Evolutionary conservation across 2,113 vertebrate genomes (phyloP).

Genomic region (Myotis yumanensis): DNA sequence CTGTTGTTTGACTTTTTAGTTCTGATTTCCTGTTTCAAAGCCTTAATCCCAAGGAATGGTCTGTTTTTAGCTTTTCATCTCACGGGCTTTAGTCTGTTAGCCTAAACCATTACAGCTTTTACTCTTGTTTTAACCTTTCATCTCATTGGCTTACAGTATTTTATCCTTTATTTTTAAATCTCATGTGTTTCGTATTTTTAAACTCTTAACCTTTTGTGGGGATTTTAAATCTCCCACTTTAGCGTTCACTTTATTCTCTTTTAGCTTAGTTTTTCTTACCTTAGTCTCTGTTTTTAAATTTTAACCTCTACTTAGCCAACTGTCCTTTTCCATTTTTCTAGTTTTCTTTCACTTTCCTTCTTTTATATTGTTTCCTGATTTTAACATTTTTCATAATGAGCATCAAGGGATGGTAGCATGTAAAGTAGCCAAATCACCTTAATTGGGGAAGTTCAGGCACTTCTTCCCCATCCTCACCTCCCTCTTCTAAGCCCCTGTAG

Average conservation of each 20-base stretch:
- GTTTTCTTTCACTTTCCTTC: neutral
- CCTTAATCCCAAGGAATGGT: slow-evolving; percentile 39
- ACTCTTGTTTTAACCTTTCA: slow-evolving; percentile 61
- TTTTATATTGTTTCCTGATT: neutral
- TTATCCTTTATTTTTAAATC: slow-evolving; percentile 70
- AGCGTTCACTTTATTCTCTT: neutral
- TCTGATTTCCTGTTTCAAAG: slow-evolving; percentile 47
- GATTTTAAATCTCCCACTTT: slow-evolving; percentile 34
- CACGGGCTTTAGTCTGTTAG: slow-evolving; percentile 30
- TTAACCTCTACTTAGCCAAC: slow-evolving; percentile 14
- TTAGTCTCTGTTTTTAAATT: slow-evolving; percentile 31
- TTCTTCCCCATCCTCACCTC: neutral
- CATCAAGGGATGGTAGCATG: neutral
- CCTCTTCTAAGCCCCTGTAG: fast-evolving
- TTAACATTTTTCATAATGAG: slow-evolving; percentile 12
- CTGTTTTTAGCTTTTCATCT: slow-evolving; percentile 60
- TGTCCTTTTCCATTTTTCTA: neutral
- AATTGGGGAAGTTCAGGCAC: neutral
- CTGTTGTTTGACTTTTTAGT: neutral
- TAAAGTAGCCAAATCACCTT: neutral
- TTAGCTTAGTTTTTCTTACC: neutral
- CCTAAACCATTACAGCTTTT: slow-evolving; percentile 47
- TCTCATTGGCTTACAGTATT: slow-evolving; percentile 57
- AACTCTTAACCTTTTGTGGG: slow-evolving; percentile 51
- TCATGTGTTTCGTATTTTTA: slow-evolving; percentile 65